Conservation (phyloP, 2,888 invertebrate species). For the Drosophila sordidula region DNA sequence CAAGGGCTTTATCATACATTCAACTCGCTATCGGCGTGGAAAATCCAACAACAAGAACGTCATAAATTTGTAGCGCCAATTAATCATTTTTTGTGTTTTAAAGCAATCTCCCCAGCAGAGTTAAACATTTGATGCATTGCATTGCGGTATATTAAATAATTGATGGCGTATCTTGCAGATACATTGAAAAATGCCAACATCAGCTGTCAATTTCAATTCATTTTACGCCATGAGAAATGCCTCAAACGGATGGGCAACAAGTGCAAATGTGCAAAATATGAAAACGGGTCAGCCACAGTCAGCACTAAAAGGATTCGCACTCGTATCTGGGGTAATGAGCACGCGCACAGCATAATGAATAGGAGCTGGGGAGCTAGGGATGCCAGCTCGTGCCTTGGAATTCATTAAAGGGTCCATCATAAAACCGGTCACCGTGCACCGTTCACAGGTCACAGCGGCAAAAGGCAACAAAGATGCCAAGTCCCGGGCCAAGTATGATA, state of each 20-base stretch:
- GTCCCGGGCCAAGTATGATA: slow-evolving; percentile 45
- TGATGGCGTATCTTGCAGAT: slow-evolving; percentile 55
- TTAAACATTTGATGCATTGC: slow-evolving; percentile 45
- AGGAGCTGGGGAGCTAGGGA: background rate
- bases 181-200: slow-evolving; percentile 26
- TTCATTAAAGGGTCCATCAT: slow-evolving; percentile 63
- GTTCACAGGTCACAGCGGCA: slow-evolving; percentile 24
- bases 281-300: slow-evolving; percentile 42
- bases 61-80: slow-evolving; percentile 79
- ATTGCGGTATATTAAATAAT: slow-evolving; percentile 62
- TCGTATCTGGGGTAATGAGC: slow-evolving; percentile 69
- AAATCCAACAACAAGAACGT: slow-evolving; percentile 59
- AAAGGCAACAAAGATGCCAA: slow-evolving; percentile 54
- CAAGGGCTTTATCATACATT: slow-evolving; percentile 71
- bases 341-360: slow-evolving; percentile 33
- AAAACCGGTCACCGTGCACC: slow-evolving; percentile 39
- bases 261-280: slow-evolving; percentile 28
- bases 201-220: slow-evolving; percentile 57
- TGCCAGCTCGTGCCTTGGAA: slow-evolving; percentile 60
- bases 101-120: slow-evolving; percentile 6
- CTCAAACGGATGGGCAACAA: slow-evolving; percentile 56
- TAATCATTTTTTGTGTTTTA: slow-evolving; percentile 61
- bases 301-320: slow-evolving; percentile 52
- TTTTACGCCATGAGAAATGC: slow-evolving; percentile 31
- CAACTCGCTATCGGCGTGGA: slow-evolving; percentile 66